Percentiles rank a stretch among this genome's conserved stretches.
Evolutionary conservation across 2,888 invertebrate genomes (phyloP).

Genomic region (Magallana nippona): DNA sequence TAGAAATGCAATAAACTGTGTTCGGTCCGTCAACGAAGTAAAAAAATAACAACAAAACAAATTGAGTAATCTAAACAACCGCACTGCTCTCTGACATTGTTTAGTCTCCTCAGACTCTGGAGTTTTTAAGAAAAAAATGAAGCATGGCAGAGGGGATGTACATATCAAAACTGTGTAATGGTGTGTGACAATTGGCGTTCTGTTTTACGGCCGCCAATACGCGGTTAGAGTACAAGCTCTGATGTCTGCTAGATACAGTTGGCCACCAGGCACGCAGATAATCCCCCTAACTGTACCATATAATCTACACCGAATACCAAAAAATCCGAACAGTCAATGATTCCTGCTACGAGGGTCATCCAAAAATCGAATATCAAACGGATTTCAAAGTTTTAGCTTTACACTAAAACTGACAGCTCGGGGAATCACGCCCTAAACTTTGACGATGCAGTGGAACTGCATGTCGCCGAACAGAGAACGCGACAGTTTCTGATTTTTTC

Average conservation of each 20-base stretch:
- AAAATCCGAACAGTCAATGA: neutral
- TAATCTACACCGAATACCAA: constrained; percentile 4
- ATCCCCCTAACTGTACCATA: constrained; percentile 14
- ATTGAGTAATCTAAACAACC: too few relatives aligned
- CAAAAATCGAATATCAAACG: constrained; percentile 13
- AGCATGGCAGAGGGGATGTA: constrained; percentile 7
- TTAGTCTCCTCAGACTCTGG: neutral
- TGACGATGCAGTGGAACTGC: neutral
- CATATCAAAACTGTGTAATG: constrained; percentile 31
- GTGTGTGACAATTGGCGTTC: constrained; percentile 28
- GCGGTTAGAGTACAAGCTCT: constrained; percentile 16
- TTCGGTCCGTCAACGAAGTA: too few relatives aligned
- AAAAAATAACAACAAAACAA: too few relatives aligned
- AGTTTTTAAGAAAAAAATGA: constrained; percentile 5
- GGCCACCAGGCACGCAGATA: constrained; percentile 15
- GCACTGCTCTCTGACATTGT: neutral
- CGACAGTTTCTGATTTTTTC: neutral
- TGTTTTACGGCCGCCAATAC: constrained; percentile 29
- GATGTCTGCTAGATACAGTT: constrained; percentile 5
- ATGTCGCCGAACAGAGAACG: neutral
- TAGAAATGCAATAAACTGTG: too few relatives aligned
- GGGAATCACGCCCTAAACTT: neutral
- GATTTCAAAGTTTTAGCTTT: constrained; percentile 5
- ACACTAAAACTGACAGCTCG: constrained; percentile 2
- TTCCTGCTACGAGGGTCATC: constrained; percentile 14